A percentile compares a stretch with the other conserved stretches of the same genome.
These are phyloP conservation scores for Himalopsyche phryganea DNA, from an alignment of 1,140 invertebrate genomes.

Conservation along the genomic window DNA sequence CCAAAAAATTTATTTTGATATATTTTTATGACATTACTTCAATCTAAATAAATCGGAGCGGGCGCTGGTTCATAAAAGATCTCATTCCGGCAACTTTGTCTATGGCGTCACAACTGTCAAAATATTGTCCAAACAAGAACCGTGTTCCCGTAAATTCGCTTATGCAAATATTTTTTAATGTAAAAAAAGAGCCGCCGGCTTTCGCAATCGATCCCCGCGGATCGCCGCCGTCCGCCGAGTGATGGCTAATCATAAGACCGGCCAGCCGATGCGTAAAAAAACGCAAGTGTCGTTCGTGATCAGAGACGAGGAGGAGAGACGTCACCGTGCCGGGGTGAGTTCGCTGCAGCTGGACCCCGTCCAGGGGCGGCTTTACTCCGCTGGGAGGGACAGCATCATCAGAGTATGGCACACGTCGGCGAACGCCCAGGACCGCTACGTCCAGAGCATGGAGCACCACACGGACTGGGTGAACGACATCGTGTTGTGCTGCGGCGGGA, in stretches of 20 bases:
- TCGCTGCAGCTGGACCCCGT: conserved; percentile 89
- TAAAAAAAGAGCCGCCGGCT: neutral
- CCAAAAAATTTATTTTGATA: too few relatives aligned
- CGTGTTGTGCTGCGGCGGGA: conserved; percentile 92
- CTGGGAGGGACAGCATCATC: conserved; percentile 97
- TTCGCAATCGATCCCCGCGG: neutral
- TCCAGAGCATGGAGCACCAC: conserved; percentile 96
- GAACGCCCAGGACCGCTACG: conserved; percentile 66
- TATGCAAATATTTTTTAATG: conserved; percentile 2
- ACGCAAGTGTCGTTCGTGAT: conserved; percentile 95
- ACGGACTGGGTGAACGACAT: conserved; percentile 99
- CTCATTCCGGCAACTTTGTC: too few relatives aligned
- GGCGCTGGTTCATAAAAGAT: too few relatives aligned
- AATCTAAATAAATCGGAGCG: too few relatives aligned
- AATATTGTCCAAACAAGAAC: conserved; percentile 8
- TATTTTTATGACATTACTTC: too few relatives aligned
- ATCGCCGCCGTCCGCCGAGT: neutral
- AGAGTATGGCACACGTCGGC: conserved; percentile 87
- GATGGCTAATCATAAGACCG: conserved; percentile 32
- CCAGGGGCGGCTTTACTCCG: conserved; percentile 89
- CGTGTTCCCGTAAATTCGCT: neutral
- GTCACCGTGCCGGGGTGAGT: conserved; percentile 94
- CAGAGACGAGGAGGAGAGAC: conserved; percentile 90
- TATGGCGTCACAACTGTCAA: conserved; percentile 3
- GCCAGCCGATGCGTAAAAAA: conserved; percentile 47